Evolutionary conservation across 92 coral and sea anemone genomes (phyloP).

Genomic region (Umimayanthus chanpuru): DNA sequence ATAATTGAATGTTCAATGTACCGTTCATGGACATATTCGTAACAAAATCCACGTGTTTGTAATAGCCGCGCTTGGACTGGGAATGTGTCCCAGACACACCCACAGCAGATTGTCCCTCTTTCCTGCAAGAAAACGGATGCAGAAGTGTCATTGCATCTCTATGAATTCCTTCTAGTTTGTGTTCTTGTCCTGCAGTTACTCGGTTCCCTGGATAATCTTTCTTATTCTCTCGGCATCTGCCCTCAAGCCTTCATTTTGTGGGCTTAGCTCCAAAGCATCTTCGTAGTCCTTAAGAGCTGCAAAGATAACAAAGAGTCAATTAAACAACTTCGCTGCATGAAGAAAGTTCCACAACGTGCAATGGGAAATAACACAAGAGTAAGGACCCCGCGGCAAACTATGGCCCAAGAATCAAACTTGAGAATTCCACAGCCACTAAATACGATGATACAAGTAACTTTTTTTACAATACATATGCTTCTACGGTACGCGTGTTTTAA

Average conservation of each 20-base stretch:
- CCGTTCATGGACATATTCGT: background rate
- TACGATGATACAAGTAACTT: too few species aligned
- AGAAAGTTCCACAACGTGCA: background rate
- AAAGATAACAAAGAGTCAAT: background rate
- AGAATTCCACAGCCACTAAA: too few species aligned
- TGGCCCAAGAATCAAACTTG: too few species aligned
- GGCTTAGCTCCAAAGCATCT: slow-evolving; percentile 80
- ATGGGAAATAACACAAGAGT: too few species aligned
- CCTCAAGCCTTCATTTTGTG: slow-evolving; percentile 70
- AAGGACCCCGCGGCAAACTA: too few species aligned
- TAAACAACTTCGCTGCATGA: background rate
- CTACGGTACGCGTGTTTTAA: too few species aligned
- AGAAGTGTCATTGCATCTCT: background rate
- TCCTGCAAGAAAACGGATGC: background rate
- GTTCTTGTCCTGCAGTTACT: background rate
- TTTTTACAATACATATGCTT: too few species aligned
- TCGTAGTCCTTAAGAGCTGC: slow-evolving; percentile 93
- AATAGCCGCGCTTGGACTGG: background rate
- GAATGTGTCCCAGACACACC: background rate
- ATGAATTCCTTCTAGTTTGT: background rate
- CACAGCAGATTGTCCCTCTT: background rate
- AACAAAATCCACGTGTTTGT: background rate
- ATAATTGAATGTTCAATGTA: background rate
- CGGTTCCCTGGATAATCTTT: slow-evolving; percentile 80
- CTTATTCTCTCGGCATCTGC: slow-evolving; percentile 84